Evolutionary conservation across 2,888 invertebrate species (phyloP), one percentile per base, ranked within the genome.

Genomic region (Mystacides longicornis): DNA sequence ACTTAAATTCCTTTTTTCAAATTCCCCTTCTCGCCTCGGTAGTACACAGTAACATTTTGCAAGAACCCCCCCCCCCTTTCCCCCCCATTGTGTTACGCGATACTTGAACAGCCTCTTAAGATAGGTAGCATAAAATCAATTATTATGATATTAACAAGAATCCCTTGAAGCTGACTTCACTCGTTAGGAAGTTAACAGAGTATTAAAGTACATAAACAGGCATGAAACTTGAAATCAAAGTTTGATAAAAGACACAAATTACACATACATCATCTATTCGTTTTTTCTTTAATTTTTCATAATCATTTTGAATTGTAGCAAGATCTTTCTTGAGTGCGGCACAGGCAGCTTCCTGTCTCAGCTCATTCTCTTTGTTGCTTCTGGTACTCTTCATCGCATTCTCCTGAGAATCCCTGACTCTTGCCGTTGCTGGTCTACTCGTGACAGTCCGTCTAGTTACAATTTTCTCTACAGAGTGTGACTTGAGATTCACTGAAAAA

Each of bases 211-310:
- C n/a, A n/a, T n/a, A n/a, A n/a, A n/a, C n/a, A n/a, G n/a, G n/a
- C n/a, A n/a, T n/a, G n/a, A n/a, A n/a, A n/a, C n/a, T n/a, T 37
- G 3, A 37, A 7, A 3, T n/a, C 37, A 7, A 7, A 37, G 14
- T 37, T 3, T 37, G 37, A 37, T 14, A 37, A 16, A 37, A 37
- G 14, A 14, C 16, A 37, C n/a, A n/a, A n/a, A n/a, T n/a, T n/a
- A n/a, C n/a, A n/a, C n/a, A 86, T 70, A 90, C 85, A 73, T 90
- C 90, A 68, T 87, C 85, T 64, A 90, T 77, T 52, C 89, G 78
- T 67, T 89, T 89, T 63, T 83, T 85, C 68, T 89, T 88, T 63
- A 90, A 69, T 58, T 80, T 72, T 68, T 87, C 85, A 64, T 86
- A 86, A 65, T 90, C 89, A 59, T 83, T 84, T 65, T 89, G 87